Conservation (phyloP, 2,797 vertebrate genomes). For the Microcaecilia unicolor region DNA sequence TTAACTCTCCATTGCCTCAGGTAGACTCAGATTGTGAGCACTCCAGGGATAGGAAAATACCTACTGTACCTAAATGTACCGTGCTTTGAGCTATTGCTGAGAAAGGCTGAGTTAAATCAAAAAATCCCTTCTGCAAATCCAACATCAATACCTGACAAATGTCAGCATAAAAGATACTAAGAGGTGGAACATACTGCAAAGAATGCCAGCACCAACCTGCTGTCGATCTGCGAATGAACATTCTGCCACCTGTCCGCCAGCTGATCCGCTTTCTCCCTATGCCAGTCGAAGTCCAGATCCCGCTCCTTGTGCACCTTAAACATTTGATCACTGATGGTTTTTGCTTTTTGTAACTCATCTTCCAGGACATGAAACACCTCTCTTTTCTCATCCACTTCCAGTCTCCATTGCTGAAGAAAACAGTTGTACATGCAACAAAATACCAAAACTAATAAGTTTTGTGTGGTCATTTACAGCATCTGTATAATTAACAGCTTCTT, state of each 20-base stretch:
- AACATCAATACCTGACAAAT: neutral
- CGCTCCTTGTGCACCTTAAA: slow-evolving; percentile 93
- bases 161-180: neutral
- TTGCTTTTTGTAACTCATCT: slow-evolving; percentile 90
- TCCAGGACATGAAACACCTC: slow-evolving; percentile 88
- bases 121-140: neutral
- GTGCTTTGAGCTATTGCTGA: too few relatives aligned
- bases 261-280: slow-evolving; percentile 94
- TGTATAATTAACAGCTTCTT: neutral
- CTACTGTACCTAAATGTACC: too few relatives aligned
- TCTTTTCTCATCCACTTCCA: slow-evolving; percentile 87
- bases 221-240: slow-evolving; percentile 85
- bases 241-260: slow-evolving; percentile 90
- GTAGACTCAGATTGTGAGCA: too few relatives aligned
- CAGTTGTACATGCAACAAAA: neutral
- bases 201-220: slow-evolving; percentile 63
- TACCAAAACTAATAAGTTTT: too few relatives aligned
- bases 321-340: slow-evolving; percentile 90
- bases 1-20: too few relatives aligned
- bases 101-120: too few relatives aligned
- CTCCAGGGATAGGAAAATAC: too few relatives aligned
- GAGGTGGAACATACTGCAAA: neutral
- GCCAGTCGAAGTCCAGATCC: slow-evolving; percentile 97
- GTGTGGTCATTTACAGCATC: neutral
- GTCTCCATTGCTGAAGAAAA: slow-evolving; percentile 79